Percentiles rank a stretch among this genome's conserved stretches.
These are phyloP conservation scores for Anas acuta DNA, from an alignment of 2,797 vertebrate genomes.

Conservation along the genomic window DNA sequence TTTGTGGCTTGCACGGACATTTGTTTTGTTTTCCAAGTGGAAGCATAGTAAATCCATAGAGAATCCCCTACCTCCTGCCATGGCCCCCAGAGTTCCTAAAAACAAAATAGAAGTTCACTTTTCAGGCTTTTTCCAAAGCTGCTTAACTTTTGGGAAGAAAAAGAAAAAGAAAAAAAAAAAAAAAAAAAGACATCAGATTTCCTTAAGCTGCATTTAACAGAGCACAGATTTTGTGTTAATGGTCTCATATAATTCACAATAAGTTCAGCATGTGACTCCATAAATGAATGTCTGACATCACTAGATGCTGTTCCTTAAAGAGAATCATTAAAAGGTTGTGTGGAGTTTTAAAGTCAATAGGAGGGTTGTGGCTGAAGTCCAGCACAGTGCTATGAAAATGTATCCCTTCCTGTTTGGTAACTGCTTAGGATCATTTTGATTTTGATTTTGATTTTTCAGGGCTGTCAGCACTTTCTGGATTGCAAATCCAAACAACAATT, in stretches of 20 bases:
- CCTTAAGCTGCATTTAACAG: conserved; percentile 11
- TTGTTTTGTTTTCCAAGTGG: background rate
- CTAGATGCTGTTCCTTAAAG: conserved; percentile 40
- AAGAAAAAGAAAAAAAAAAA: too few relatives aligned
- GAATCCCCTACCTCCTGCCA: background rate
- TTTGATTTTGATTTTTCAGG: conserved; percentile 70
- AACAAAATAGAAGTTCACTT: background rate
- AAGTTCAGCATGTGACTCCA: conserved; percentile 34
- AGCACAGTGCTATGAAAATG: conserved; percentile 40
- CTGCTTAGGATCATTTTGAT: conserved; percentile 58
- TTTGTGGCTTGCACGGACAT: background rate
- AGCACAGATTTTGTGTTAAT: conserved; percentile 39
- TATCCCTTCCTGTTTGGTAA: conserved; percentile 60
- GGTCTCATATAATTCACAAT: conserved; percentile 14
- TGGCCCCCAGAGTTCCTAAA: background rate
- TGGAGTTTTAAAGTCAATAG: conserved; percentile 50
- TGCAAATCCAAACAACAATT: conserved; percentile 94
- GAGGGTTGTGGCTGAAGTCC: conserved; percentile 45
- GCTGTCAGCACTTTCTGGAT: conserved; percentile 96
- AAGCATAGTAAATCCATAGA: background rate
- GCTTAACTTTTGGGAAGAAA: background rate
- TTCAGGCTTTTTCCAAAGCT: background rate
- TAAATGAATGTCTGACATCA: conserved; percentile 52
- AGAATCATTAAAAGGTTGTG: conserved; percentile 51
- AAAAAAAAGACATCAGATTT: background rate